These are phyloP conservation scores for Orchestia grillus DNA, from an alignment of 1,140 invertebrate species.

Conservation along the genomic window DNA sequence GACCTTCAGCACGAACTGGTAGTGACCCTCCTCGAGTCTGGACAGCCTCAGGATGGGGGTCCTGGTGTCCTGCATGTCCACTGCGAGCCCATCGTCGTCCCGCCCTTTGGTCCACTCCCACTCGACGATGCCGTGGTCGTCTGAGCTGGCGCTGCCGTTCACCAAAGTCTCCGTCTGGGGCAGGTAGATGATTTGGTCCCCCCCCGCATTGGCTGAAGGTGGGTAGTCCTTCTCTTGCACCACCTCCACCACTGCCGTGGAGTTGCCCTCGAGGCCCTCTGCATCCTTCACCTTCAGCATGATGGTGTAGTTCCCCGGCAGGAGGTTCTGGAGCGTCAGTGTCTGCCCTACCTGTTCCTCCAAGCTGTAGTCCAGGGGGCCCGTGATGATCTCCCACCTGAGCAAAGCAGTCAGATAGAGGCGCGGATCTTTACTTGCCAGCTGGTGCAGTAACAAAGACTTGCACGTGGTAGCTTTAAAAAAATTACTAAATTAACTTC, in stretches of 20 bases:
- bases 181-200: slow-evolving; percentile 90
- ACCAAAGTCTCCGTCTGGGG: slow-evolving; percentile 89
- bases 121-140: slow-evolving; percentile 90
- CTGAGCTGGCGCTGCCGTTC: slow-evolving; percentile 90
- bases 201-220: slow-evolving; percentile 93
- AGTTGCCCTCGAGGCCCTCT: slow-evolving; percentile 87
- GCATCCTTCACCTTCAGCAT: slow-evolving; percentile 94
- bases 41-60: slow-evolving; percentile 89
- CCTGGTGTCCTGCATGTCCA: slow-evolving; percentile 78
- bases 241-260: slow-evolving; percentile 89
- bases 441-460: too few species aligned
- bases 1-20: slow-evolving; percentile 94
- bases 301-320: slow-evolving; percentile 93
- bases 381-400: slow-evolving; percentile 90
- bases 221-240: slow-evolving; percentile 94
- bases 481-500: too few species aligned
- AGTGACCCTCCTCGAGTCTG: slow-evolving; percentile 92
- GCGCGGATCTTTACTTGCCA: too few species aligned
- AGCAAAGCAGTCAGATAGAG: slow-evolving; percentile 67
- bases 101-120: slow-evolving; percentile 96
- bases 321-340: slow-evolving; percentile 82
- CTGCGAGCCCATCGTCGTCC: slow-evolving; percentile 83
- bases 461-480: too few species aligned
- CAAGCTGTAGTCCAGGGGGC: slow-evolving; percentile 87
- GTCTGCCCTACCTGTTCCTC: slow-evolving; percentile 84